phyloP scores from a whole-genome alignment of 2,888 invertebrate genomes.

The Miltochrista miniata region DNA sequence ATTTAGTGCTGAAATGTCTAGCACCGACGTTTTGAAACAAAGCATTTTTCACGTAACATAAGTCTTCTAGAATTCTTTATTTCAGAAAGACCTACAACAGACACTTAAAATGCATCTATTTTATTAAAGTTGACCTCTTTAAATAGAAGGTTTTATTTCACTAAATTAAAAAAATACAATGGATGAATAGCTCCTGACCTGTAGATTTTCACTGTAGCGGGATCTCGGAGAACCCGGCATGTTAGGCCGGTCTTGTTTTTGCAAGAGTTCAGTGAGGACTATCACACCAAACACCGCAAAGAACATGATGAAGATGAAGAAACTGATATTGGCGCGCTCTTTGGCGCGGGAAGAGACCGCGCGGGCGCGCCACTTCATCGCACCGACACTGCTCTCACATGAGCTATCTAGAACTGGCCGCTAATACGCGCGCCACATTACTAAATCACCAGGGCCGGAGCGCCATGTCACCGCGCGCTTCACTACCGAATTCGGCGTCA shows the following conservation, averaged over 20 bases:
- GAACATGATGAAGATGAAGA: slow-evolving; percentile 95
- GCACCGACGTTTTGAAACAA: not conserved
- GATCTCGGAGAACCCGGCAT: slow-evolving; percentile 77
- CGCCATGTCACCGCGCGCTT: slow-evolving; percentile 48
- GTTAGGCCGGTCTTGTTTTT: slow-evolving; percentile 75
- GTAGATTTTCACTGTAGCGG: slow-evolving; percentile 89
- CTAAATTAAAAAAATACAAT: not conserved
- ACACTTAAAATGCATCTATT: not conserved
- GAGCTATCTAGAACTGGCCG: slow-evolving; percentile 49
- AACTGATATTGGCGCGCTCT: slow-evolving; percentile 94
- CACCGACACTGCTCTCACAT: slow-evolving; percentile 58
- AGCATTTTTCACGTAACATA: not conserved
- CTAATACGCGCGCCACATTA: slow-evolving; percentile 54
- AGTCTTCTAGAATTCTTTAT: not conserved
- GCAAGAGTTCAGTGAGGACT: slow-evolving; percentile 92
- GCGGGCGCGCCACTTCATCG: slow-evolving; percentile 78
- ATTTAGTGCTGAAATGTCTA: too few relatives aligned
- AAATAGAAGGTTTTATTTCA: not conserved
- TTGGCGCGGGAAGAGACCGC: slow-evolving; percentile 83
- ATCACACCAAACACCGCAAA: slow-evolving; percentile 95
- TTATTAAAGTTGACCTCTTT: not conserved
- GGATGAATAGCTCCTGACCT: slow-evolving; percentile 60
- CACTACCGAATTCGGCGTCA: slow-evolving; percentile 45
- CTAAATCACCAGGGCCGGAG: slow-evolving; percentile 57
- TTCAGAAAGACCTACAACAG: not conserved